phyloP scores from a whole-genome alignment of 2,888 invertebrate species.

The Altica lythri region DNA sequence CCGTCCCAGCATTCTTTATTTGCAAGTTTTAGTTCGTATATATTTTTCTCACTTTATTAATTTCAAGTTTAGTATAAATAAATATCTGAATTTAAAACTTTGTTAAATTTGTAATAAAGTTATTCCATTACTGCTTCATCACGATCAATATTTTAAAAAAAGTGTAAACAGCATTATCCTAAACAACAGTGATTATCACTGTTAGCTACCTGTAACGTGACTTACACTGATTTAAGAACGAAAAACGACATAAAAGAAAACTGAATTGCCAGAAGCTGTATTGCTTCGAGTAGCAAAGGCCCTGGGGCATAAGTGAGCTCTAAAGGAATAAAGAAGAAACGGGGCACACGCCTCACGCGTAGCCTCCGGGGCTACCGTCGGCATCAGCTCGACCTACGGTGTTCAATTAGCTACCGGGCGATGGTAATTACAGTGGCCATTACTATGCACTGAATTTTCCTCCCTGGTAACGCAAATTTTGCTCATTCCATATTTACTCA shows the following conservation, averaged over 20 bases:
- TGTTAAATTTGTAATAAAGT: too few relatives aligned
- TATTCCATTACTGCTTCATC: too few relatives aligned
- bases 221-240: conserved; percentile 8
- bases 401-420: conserved; percentile 30
- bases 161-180: conserved; percentile 1
- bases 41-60: too few relatives aligned
- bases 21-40: too few relatives aligned
- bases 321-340: conserved; percentile 13
- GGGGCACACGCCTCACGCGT: conserved; percentile 38
- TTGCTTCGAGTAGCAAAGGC: conserved; percentile 13
- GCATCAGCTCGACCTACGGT: conserved; percentile 19
- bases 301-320: conserved; percentile 15
- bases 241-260: conserved; percentile 5
- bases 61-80: too few relatives aligned
- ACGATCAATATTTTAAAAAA: too few relatives aligned
- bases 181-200: conserved; percentile 15
- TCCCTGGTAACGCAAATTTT: conserved; percentile 12
- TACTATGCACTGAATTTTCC: conserved; percentile 22
- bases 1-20: too few relatives aligned
- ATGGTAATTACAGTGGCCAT: conserved; percentile 30
- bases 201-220: conserved; percentile 11
- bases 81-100: too few relatives aligned
- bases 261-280: conserved; percentile 7
- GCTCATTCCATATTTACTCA: too few relatives aligned
- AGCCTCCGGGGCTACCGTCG: conserved; percentile 28